A percentile compares a stretch with the other conserved stretches of the same genome.
These are phyloP conservation scores for Oegoconia quadripuncta DNA, from an alignment of 2,888 invertebrate species.

Conservation along the genomic window DNA sequence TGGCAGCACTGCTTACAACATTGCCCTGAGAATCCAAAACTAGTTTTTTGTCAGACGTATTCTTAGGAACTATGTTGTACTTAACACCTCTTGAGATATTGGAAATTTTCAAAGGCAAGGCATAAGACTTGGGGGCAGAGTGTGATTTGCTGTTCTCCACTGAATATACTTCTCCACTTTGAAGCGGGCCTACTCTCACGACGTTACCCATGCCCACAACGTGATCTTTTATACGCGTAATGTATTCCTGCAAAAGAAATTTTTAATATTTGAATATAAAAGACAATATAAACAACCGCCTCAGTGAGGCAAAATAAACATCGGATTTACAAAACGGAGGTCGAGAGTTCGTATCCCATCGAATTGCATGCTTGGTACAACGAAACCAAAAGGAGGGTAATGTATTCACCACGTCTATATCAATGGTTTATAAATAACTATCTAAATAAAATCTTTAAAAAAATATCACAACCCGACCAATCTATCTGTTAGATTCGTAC, in stretches of 20 bases:
- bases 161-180: conserved; percentile 65
- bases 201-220: conserved; percentile 87
- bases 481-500: too few species aligned
- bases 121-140: conserved; percentile 64
- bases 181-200: conserved; percentile 78
- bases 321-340: too few species aligned
- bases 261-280: conserved; percentile 4
- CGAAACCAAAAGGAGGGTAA: too few species aligned
- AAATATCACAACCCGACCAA: too few species aligned
- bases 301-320: too few species aligned
- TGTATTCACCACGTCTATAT: too few species aligned
- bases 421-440: too few species aligned
- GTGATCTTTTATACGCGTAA: conserved; percentile 81
- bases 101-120: conserved; percentile 69
- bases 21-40: conserved; percentile 70
- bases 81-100: conserved; percentile 69
- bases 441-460: too few species aligned
- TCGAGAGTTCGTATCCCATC: too few species aligned
- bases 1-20: conserved; percentile 70
- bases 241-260: conserved; percentile 61
- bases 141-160: conserved; percentile 66
- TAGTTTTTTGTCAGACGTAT: conserved; percentile 71
- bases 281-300: not conserved
- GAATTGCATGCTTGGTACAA: too few species aligned
- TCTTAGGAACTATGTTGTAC: conserved; percentile 71